Percentiles rank a stretch among this genome's conserved stretches.
phyloP scores from a whole-genome alignment of 2,113 vertebrate species.

The Camelus dromedarius region DNA sequence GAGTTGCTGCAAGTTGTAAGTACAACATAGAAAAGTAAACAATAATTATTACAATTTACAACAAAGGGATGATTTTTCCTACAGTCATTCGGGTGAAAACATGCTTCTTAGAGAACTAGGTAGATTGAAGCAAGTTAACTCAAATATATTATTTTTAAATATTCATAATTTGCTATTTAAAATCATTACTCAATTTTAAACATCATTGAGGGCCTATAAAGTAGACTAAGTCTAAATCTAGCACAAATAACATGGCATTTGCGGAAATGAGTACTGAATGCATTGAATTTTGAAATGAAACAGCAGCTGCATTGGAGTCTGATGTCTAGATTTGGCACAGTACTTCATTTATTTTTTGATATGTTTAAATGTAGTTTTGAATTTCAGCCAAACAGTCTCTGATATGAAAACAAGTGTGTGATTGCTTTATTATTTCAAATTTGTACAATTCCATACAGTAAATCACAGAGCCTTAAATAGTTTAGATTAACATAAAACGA shows the following conservation, averaged over 20 bases:
- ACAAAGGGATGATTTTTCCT: neutral
- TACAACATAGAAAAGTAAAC: neutral
- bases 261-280: neutral
- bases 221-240: neutral
- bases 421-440: slow-evolving; percentile 76
- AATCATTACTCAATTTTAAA: neutral
- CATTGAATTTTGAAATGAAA: slow-evolving; percentile 52
- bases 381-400: slow-evolving; percentile 69
- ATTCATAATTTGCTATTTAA: slow-evolving; percentile 46
- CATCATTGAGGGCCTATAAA: neutral
- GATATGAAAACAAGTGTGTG: slow-evolving; percentile 69
- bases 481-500: slow-evolving; percentile 67
- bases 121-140: neutral
- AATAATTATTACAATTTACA: slow-evolving; percentile 2
- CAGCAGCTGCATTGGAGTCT: slow-evolving; percentile 49
- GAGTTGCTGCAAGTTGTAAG: neutral
- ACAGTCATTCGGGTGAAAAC: neutral
- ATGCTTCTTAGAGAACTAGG: neutral
- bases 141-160: slow-evolving; percentile 28
- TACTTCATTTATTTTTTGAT: slow-evolving; percentile 71
- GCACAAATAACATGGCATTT: neutral
- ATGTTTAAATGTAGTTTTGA: slow-evolving; percentile 78
- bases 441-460: slow-evolving; percentile 61
- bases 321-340: slow-evolving; percentile 52
- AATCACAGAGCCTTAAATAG: slow-evolving; percentile 66